These are phyloP conservation scores for Montipora sp. DNA, from an alignment of 64 coral and sea anemone species.

Conservation along the genomic window DNA sequence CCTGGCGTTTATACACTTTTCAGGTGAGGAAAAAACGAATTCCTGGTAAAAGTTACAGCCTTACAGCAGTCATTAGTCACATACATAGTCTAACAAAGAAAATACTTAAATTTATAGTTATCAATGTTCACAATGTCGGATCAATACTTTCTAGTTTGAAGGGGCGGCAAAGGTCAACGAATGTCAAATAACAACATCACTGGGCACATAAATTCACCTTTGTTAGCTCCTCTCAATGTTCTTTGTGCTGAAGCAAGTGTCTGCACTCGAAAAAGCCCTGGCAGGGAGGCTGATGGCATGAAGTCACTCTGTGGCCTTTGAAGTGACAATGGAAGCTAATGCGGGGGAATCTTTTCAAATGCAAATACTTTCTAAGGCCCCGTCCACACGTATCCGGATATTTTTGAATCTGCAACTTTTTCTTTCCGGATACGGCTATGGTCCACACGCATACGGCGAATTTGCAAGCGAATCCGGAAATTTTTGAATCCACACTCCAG, in stretches of 20 bases:
- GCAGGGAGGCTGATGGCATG: constrained; percentile 45
- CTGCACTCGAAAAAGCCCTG: constrained; percentile 56
- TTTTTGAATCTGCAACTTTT: too few relatives aligned
- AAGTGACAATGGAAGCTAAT: constrained; percentile 16
- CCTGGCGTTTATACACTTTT: not conserved
- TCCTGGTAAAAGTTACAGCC: not conserved
- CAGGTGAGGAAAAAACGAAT: not conserved
- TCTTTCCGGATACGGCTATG: too few relatives aligned
- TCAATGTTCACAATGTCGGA: not conserved
- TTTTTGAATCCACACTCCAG: too few relatives aligned
- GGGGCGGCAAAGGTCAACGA: not conserved
- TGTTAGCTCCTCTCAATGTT: constrained; percentile 51
- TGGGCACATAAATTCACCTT: constrained; percentile 3
- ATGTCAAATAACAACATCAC: not conserved
- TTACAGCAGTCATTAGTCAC: not conserved
- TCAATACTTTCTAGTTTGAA: not conserved
- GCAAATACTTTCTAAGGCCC: too few relatives aligned
- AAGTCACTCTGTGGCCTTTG: constrained; percentile 46
- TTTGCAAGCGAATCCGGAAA: too few relatives aligned
- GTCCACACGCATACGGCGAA: too few relatives aligned
- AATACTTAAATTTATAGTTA: not conserved
- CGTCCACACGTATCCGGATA: too few relatives aligned
- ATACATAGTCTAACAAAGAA: not conserved
- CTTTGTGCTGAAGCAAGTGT: constrained; percentile 36
- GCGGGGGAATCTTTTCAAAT: too few relatives aligned